These are phyloP conservation scores for Caenorhabditis sp. DNA, from an alignment of 2,888 invertebrate genomes.

Conservation along the genomic window DNA sequence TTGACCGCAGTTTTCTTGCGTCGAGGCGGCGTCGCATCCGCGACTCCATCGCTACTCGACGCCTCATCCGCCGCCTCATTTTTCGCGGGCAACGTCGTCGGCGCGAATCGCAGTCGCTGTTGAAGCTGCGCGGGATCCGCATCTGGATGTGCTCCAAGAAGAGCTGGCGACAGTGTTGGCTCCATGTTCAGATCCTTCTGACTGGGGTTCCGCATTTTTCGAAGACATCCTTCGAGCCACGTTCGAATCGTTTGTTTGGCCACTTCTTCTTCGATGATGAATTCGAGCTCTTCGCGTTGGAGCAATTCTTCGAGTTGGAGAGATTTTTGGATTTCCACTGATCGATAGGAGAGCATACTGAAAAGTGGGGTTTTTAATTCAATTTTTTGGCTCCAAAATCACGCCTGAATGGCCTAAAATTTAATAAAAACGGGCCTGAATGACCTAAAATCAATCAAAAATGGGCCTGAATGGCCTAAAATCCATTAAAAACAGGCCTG, in stretches of 20 bases:
- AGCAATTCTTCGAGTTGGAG: constrained; percentile 95
- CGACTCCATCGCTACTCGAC: constrained; percentile 9
- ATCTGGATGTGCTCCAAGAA: too few relatives aligned
- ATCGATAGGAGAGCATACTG: constrained; percentile 91
- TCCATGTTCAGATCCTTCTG: constrained; percentile 29
- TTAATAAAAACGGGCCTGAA: too few relatives aligned
- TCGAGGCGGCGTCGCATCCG: constrained; percentile 28
- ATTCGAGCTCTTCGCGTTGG: constrained; percentile 97
- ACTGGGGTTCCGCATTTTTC: constrained; percentile 81
- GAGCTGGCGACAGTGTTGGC: too few relatives aligned
- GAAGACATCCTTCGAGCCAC: constrained; percentile 96
- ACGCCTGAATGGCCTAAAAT: too few relatives aligned
- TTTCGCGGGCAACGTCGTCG: neutral
- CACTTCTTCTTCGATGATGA: constrained; percentile 87
- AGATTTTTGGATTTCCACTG: constrained; percentile 95
- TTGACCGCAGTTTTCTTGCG: constrained; percentile 43
- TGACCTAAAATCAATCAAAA: too few relatives aligned
- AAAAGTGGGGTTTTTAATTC: constrained; percentile 14
- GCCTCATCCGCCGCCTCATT: neutral
- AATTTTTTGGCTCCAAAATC: neutral
- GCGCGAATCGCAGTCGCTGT: constrained; percentile 21
- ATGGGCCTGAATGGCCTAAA: too few relatives aligned
- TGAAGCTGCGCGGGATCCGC: neutral
- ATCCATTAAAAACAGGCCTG: too few relatives aligned
- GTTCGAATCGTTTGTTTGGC: constrained; percentile 98